Conservation (phyloP, 2,113 vertebrate genomes). For the Phrynosoma platyrhinos region DNA sequence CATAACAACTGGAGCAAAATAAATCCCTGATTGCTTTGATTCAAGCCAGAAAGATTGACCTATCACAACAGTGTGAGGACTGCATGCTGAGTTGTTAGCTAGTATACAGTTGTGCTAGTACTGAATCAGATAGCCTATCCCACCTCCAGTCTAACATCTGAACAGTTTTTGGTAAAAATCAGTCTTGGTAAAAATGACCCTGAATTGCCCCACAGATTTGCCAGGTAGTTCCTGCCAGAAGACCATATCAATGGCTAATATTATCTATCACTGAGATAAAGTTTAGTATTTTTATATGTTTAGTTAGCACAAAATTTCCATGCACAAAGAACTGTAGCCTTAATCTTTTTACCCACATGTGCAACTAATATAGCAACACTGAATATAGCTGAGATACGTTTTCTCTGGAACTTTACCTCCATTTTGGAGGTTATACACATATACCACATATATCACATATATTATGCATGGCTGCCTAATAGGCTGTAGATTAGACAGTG, state of each 20-base stretch:
- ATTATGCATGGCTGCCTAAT: not conserved
- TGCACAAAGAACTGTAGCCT: no score
- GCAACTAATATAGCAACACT: not conserved
- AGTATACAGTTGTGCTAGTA: no score
- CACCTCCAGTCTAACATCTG: no score
- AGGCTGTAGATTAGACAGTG: not conserved
- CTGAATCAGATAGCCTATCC: no score
- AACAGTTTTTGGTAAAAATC: no score
- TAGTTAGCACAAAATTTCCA: not conserved
- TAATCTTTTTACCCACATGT: not conserved
- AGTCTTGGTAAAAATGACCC: no score
- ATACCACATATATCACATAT: not conserved
- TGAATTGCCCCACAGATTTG: not conserved
- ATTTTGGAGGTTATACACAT: fast-evolving
- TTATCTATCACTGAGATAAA: not conserved
- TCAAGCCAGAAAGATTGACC: no score
- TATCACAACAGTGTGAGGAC: no score
- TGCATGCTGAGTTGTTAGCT: no score
- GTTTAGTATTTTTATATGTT: not conserved
- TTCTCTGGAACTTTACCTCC: not conserved
- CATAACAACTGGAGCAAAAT: no score
- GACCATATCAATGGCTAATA: not conserved
- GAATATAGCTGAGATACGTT: not conserved
- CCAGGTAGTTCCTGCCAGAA: not conserved
- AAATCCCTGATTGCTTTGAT: no score